A percentile compares a stretch with the other conserved stretches of the same genome.
phyloP scores from a whole-genome alignment of 2,888 invertebrate genomes.

The Eupithecia tripunctaria region DNA sequence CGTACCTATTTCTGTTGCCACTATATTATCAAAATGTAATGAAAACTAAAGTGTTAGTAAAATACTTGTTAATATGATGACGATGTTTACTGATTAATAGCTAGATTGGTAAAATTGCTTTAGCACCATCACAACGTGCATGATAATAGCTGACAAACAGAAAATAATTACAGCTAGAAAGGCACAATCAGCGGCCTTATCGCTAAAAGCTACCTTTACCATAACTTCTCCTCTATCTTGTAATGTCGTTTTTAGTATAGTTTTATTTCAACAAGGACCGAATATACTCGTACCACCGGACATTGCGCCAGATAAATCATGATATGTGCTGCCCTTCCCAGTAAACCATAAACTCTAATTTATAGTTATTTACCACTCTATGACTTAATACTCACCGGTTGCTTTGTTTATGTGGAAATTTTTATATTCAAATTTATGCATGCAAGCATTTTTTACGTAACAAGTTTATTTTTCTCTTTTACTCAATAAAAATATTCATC shows the following conservation, averaged over 20 bases:
- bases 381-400: conserved; percentile 16
- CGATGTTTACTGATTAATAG: background rate
- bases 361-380: conserved; percentile 23
- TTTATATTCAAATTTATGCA: background rate
- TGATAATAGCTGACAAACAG: background rate
- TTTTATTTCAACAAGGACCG: background rate
- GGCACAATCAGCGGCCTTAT: too few species aligned
- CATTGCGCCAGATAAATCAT: conserved; percentile 20
- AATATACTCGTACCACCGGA: background rate
- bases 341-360: conserved; percentile 30
- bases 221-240: background rate
- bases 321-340: conserved; percentile 6
- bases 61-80: background rate
- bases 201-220: background rate
- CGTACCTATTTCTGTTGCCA: too few species aligned
- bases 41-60: too few species aligned
- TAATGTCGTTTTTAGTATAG: background rate
- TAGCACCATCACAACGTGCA: too few species aligned
- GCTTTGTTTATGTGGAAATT: background rate
- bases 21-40: too few species aligned
- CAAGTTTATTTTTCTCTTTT: background rate
- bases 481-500: background rate
- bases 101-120: too few species aligned
- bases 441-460: background rate
- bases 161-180: background rate